These are phyloP conservation scores for Brassicogethes aeneus DNA, from an alignment of 2,888 invertebrate genomes.

Conservation along the genomic window DNA sequence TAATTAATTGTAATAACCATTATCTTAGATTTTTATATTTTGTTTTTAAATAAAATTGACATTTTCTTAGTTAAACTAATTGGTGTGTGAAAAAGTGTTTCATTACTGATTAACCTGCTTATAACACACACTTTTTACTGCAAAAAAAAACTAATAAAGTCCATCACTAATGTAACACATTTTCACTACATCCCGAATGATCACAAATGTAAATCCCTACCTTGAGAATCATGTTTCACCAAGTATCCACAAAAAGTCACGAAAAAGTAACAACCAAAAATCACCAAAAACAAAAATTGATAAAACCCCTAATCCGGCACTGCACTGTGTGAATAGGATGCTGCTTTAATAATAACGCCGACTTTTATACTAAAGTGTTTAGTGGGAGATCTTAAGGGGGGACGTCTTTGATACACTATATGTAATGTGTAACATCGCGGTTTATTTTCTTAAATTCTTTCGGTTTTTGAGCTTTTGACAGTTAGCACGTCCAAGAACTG, in stretches of 20 bases:
- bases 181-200: not conserved
- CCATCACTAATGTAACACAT: too few relatives aligned
- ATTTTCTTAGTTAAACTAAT: too few relatives aligned
- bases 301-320: conserved; percentile 26
- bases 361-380: conserved; percentile 33
- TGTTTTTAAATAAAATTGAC: too few relatives aligned
- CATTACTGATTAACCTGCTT: too few relatives aligned
- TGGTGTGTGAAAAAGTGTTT: too few relatives aligned
- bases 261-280: conserved; percentile 16
- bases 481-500: not conserved
- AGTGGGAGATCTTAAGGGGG: conserved; percentile 34
- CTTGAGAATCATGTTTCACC: conserved; percentile 19
- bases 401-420: conserved; percentile 28
- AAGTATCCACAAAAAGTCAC: not conserved
- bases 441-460: not conserved
- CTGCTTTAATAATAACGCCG: conserved; percentile 33
- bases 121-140: too few relatives aligned
- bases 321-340: conserved; percentile 31
- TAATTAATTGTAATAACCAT: too few relatives aligned
- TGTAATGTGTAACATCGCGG: conserved; percentile 32
- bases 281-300: conserved; percentile 14
- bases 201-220: conserved; percentile 11
- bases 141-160: too few relatives aligned
- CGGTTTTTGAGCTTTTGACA: too few relatives aligned
- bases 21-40: too few relatives aligned